phyloP scores from a whole-genome alignment of 2,113 vertebrate species.

The Myotis brandtii region DNA sequence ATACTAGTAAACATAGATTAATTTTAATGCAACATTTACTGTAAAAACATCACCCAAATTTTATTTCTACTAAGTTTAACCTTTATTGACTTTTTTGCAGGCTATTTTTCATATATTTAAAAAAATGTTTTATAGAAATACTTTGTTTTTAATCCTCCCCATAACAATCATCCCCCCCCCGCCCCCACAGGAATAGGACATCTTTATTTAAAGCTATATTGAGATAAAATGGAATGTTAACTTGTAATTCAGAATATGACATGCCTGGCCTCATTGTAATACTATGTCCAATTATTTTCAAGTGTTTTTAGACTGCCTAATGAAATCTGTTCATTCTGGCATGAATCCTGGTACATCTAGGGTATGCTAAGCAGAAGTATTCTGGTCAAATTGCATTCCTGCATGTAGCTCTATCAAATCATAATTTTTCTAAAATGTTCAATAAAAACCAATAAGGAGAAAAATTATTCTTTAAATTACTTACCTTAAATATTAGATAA shows the following conservation, averaged over 20 bases:
- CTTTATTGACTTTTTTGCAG: background rate
- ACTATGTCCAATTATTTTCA: conserved; percentile 50
- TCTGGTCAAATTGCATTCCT: background rate
- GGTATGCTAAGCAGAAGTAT: background rate
- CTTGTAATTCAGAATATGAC: conserved; percentile 24
- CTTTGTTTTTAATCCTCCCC: background rate
- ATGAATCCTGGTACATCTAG: background rate
- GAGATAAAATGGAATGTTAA: conserved; percentile 54
- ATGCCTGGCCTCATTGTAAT: conserved; percentile 30
- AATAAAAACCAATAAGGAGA: background rate
- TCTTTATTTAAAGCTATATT: conserved; percentile 55
- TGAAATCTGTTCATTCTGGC: background rate
- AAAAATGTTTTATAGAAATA: background rate
- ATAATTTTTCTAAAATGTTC: background rate
- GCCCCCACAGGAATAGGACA: background rate
- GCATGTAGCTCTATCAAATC: background rate
- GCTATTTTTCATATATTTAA: background rate
- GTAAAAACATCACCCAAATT: background rate
- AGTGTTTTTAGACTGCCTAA: conserved; percentile 29
- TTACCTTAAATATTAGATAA: background rate
- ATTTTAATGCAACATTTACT: background rate
- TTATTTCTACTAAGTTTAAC: conserved; percentile 10
- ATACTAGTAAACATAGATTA: background rate
- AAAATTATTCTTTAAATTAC: background rate
- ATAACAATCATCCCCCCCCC: background rate